These are phyloP conservation scores for Poeciliopsis turneri DNA, from an alignment of 2,797 vertebrate species.

Conservation along the genomic window DNA sequence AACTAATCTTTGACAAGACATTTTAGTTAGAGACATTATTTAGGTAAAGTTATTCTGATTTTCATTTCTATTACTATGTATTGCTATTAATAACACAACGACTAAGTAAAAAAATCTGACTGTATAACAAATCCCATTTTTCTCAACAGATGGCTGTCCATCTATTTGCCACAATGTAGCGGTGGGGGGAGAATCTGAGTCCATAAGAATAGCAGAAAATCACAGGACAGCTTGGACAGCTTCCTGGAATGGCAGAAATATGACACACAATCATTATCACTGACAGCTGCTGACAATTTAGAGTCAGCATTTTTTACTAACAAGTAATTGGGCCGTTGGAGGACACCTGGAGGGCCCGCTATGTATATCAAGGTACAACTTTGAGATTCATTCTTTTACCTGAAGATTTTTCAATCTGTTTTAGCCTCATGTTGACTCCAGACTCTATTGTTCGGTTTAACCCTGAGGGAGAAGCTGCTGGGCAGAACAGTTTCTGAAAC, in stretches of 20 bases:
- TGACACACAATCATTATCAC: background rate
- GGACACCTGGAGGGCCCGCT: background rate
- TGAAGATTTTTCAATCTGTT: background rate
- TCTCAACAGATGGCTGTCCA: background rate
- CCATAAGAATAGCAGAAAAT: background rate
- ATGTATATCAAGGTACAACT: background rate
- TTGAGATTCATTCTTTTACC: background rate
- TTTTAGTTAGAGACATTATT: background rate
- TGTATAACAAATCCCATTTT: background rate
- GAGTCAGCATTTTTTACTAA: conserved; percentile 3
- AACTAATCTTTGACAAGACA: background rate
- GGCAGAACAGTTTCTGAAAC: background rate
- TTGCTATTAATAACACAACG: background rate
- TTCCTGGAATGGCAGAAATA: background rate
- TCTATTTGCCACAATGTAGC: background rate
- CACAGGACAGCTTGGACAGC: background rate
- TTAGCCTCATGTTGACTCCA: conserved; percentile 8
- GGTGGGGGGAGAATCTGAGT: background rate
- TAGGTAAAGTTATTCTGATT: background rate
- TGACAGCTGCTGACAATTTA: conserved; percentile 11
- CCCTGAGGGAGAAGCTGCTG: background rate
- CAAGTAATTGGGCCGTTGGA: background rate
- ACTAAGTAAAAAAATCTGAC: background rate
- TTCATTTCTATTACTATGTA: background rate
- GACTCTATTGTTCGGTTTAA: background rate